These are phyloP conservation scores for Mionectes macconnelli DNA, from an alignment of 2,113 vertebrate species.

Conservation along the genomic window DNA sequence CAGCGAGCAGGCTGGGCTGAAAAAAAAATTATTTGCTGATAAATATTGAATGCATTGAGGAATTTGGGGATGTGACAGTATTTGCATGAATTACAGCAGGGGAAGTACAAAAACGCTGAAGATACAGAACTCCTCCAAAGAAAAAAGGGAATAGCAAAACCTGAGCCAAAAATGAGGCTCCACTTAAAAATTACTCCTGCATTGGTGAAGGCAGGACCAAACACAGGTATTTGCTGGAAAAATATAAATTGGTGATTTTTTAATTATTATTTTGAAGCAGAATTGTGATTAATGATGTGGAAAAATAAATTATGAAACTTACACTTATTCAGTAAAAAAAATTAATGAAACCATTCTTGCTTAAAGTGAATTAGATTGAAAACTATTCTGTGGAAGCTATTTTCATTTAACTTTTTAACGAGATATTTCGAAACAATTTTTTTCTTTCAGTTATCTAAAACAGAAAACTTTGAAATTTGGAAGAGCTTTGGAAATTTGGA, in stretches of 20 bases:
- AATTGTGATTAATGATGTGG: background rate
- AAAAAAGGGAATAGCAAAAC: background rate
- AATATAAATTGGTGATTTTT: background rate
- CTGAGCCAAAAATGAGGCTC: background rate
- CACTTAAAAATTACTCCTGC: background rate
- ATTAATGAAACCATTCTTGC: background rate
- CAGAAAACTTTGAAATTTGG: background rate
- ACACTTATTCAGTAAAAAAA: background rate
- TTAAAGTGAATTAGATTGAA: background rate
- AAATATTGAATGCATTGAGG: constrained; percentile 5
- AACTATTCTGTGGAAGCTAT: background rate
- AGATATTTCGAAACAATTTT: background rate
- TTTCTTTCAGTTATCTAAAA: background rate
- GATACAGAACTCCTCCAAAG: background rate
- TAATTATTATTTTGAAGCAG: background rate
- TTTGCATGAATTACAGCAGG: background rate
- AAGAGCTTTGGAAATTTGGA: too few species aligned
- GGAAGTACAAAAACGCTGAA: background rate
- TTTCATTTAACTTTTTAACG: background rate
- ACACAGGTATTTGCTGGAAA: background rate
- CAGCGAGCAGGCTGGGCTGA: background rate
- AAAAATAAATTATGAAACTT: background rate
- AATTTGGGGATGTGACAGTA: background rate
- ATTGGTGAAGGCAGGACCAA: background rate
- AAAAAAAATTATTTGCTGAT: background rate